Conservation (phyloP, 2,113 vertebrate species). For the Phyllostomus hastatus region DNA sequence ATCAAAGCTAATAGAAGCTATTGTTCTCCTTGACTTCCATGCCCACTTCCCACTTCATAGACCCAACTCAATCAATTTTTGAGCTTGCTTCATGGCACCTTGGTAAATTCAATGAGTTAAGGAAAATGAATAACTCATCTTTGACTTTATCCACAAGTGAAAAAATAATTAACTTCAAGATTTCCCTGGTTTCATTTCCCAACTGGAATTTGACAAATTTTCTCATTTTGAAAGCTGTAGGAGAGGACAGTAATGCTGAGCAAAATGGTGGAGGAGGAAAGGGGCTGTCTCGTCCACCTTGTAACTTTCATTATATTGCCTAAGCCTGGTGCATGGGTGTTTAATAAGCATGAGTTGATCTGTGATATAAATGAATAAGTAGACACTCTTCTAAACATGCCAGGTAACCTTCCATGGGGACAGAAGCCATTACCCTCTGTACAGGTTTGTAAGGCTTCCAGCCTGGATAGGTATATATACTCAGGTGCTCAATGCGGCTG, state of each 20-base stretch:
- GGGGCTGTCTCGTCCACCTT: neutral
- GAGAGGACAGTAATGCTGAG: neutral
- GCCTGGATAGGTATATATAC: accelerated
- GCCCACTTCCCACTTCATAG: neutral
- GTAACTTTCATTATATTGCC: neutral
- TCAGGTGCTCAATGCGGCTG: neutral
- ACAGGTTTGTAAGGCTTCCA: neutral
- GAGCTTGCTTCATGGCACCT: neutral
- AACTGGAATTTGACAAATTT: neutral
- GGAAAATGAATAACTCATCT: neutral
- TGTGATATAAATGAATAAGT: neutral
- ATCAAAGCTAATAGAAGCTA: neutral
- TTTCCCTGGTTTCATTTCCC: neutral
- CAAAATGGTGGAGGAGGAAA: neutral
- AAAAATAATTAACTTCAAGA: neutral
- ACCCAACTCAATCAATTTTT: neutral
- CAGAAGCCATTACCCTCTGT: neutral
- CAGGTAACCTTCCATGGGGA: neutral
- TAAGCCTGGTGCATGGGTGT: neutral
- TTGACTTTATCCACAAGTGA: neutral
- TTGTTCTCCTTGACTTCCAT: neutral
- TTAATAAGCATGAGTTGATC: neutral
- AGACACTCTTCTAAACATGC: neutral
- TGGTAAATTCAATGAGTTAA: neutral
- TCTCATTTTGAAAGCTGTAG: neutral